Percentiles rank a stretch among this genome's conserved stretches.
Evolutionary conservation across 2,797 vertebrate species (phyloP).

Genomic region (Hipposideros larvatus): DNA sequence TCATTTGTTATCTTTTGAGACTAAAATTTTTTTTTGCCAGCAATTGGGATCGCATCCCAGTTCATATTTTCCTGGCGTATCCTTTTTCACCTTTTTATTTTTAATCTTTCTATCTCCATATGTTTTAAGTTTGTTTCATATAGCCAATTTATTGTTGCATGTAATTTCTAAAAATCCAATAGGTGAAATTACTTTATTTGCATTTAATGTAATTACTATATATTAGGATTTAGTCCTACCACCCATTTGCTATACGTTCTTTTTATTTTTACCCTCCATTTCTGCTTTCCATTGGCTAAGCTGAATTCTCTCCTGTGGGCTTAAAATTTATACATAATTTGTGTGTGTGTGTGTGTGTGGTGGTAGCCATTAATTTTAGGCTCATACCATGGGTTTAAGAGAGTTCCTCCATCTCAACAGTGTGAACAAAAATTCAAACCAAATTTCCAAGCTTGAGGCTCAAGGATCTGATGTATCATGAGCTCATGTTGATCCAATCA

Average conservation of each 20-base stretch:
- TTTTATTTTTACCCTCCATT: slow-evolving; percentile 18
- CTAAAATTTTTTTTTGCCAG: slow-evolving; percentile 41
- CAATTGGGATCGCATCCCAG: not conserved
- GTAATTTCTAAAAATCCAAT: slow-evolving; percentile 10
- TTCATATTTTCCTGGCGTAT: slow-evolving; percentile 10
- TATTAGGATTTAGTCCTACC: slow-evolving; percentile 25
- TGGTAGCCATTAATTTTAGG: slow-evolving; percentile 20
- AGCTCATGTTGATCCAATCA: not conserved
- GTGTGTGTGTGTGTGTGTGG: too few species aligned
- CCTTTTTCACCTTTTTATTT: slow-evolving; percentile 26
- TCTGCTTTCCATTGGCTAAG: not conserved
- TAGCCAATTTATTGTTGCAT: slow-evolving; percentile 21
- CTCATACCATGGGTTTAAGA: not conserved
- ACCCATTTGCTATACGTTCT: not conserved
- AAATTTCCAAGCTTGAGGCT: not conserved
- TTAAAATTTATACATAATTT: not conserved
- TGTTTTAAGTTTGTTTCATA: not conserved
- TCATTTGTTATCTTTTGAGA: not conserved
- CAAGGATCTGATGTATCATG: not conserved
- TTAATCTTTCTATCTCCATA: slow-evolving; percentile 3
- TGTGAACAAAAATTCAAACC: not conserved
- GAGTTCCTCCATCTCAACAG: not conserved
- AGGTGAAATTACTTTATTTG: slow-evolving; percentile 4
- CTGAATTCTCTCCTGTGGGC: not conserved
- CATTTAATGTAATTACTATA: slow-evolving; percentile 2